A percentile compares a stretch with the other conserved stretches of the same genome.
Evolutionary conservation across 1,140 invertebrate genomes (phyloP).

Genomic region (Hesperophylax magnus): DNA sequence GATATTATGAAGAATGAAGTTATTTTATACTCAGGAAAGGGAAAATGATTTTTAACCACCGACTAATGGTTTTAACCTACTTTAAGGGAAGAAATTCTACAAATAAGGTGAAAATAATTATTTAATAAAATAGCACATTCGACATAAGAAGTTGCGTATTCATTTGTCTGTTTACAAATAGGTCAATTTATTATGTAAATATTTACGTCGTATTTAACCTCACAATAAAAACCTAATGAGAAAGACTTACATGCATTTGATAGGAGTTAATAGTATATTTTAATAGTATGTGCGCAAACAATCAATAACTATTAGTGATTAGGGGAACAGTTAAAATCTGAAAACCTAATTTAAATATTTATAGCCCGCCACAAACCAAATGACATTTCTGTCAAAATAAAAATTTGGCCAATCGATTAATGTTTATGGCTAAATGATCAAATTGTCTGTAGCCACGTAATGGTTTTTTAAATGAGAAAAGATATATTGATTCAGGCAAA

Average conservation of each 20-base stretch:
- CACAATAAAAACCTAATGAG: neutral
- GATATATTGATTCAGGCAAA: too few species aligned
- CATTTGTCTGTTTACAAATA: neutral
- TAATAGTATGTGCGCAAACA: neutral
- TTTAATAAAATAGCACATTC: neutral
- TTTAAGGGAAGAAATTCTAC: neutral
- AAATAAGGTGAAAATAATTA: neutral
- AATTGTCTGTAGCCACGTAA: too few species aligned
- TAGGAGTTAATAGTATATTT: neutral
- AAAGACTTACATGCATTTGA: constrained; percentile 22
- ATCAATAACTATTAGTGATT: neutral
- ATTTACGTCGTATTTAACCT: neutral
- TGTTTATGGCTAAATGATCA: too few species aligned
- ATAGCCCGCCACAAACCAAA: too few species aligned
- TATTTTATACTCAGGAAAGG: neutral
- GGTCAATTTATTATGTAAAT: constrained; percentile 17
- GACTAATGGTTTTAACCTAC: too few species aligned
- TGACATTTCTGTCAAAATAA: too few species aligned
- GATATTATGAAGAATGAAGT: neutral
- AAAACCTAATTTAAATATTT: too few species aligned
- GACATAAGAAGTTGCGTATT: neutral
- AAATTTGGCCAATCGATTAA: too few species aligned
- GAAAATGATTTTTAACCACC: neutral
- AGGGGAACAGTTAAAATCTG: too few species aligned
- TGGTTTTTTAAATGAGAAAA: too few species aligned